Conservation (phyloP, 2,888 invertebrate species). For the Plagodis pulveraria region DNA sequence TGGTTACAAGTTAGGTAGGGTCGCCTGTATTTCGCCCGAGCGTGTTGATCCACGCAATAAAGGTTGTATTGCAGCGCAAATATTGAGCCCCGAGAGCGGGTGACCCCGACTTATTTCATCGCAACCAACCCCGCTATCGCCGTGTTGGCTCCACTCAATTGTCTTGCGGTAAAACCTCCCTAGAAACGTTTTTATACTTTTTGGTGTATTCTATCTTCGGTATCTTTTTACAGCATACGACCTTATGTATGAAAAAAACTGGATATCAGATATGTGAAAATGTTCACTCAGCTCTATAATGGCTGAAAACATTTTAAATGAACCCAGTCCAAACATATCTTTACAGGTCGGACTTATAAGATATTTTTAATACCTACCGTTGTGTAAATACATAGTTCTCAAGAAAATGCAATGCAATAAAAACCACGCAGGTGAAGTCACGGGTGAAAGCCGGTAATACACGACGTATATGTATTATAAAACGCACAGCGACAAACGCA, state of each 20-base stretch:
- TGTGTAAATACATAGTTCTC: too few species aligned
- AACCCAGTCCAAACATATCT: too few species aligned
- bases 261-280: too few species aligned
- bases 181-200: background rate
- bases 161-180: conserved; percentile 58
- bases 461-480: too few species aligned
- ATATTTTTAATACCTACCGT: too few species aligned
- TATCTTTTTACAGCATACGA: background rate
- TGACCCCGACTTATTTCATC: conserved; percentile 75
- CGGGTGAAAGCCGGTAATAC: too few species aligned
- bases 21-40: conserved; percentile 57
- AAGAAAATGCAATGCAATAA: too few species aligned
- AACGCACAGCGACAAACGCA: conserved; percentile 62
- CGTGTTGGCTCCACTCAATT: conserved; percentile 68
- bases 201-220: background rate
- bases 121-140: conserved; percentile 65
- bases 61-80: conserved; percentile 77
- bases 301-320: too few species aligned
- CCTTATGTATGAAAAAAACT: too few species aligned
- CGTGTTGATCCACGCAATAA: conserved; percentile 75
- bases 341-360: too few species aligned
- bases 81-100: conserved; percentile 68
- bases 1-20: conserved; percentile 48
- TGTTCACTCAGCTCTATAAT: too few species aligned
- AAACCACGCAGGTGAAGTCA: too few species aligned